Evolutionary conservation across 2,888 invertebrate genomes (phyloP), one percentile per base, ranked within the genome.

Genomic region (Epirrhoe tristata): DNA sequence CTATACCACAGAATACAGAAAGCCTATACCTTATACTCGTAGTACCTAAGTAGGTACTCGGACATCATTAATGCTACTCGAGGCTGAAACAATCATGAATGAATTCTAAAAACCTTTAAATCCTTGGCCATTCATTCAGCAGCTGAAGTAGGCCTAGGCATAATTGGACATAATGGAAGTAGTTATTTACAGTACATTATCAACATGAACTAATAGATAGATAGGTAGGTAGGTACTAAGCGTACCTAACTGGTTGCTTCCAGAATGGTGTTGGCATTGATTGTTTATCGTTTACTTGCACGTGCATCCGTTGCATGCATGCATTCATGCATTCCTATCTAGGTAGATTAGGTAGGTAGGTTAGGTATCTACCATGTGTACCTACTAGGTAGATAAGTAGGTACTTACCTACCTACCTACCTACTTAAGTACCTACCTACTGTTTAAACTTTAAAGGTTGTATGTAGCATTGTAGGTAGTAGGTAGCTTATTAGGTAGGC

Each of bases 221-320:
- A 52, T 59, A 8, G 10, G 5, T 59, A 34, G 43, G 39, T 61
- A 4, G 5, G 39, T 14, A 46, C 24, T 24, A 24, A 1, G 24
- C 24, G 24, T 24, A 24, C 24, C 14, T 48, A 64, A 54, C 64
- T 58, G 48, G 64, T 31, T 64, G 58, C 53, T 16, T 58, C 58
- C 58, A 64, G 64, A 54, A 36, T 36, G n/a, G 36, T 16, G 58
- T 31, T 39, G 48, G 64, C 48, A 54, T 58, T 58, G 50, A 58
- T 54, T 64, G 36, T 16, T 58, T 64, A 54, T 64, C 58, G 54
- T 53, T 58, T 52, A 57, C 17, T 24, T 16, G 64, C 64, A 58
- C 64, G 64, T 64, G 64, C 64, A 50, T 64, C 64, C 64, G 58
- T 48, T 58, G 36, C 64, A 58, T 58, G 53, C 63, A 58, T 39